Evolutionary conservation across 2,888 invertebrate genomes (phyloP).

Genomic region (Bellardia bayeri): DNA sequence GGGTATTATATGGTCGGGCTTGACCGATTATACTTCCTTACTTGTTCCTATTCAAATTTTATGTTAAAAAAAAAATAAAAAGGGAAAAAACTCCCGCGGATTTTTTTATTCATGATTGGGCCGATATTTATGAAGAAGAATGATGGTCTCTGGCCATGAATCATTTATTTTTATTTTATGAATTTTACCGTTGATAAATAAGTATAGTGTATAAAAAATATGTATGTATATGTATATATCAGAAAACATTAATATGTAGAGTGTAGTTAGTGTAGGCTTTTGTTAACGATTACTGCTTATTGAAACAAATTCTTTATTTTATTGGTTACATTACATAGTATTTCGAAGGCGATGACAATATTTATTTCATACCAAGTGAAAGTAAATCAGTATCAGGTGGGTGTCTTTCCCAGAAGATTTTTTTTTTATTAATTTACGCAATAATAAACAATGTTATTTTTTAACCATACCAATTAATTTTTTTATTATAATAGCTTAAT

Average conservation of each 20-base stretch:
- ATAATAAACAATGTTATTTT: slow-evolving; percentile 31
- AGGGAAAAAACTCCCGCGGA: no score
- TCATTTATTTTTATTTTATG: neutral
- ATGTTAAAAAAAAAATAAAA: no score
- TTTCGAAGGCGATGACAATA: slow-evolving; percentile 78
- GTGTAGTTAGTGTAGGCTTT: slow-evolving; percentile 3
- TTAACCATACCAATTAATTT: slow-evolving; percentile 26
- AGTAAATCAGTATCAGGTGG: slow-evolving; percentile 76
- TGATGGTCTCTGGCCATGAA: neutral
- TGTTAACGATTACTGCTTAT: slow-evolving; percentile 44
- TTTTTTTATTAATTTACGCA: neutral
- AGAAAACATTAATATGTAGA: no score
- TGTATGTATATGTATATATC: no score
- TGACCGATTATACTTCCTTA: no score
- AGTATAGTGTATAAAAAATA: neutral
- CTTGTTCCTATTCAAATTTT: no score
- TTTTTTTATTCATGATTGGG: no score
- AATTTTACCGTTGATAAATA: neutral
- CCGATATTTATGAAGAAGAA: neutral
- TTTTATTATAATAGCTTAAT: slow-evolving; percentile 37
- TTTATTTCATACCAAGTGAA: slow-evolving; percentile 77
- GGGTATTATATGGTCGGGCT: no score
- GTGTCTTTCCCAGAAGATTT: slow-evolving; percentile 64
- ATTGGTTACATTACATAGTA: slow-evolving; percentile 73
- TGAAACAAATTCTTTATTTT: slow-evolving; percentile 62